Percentiles rank a stretch among this genome's conserved stretches.
Conservation (phyloP, 2,113 vertebrate species). For the Saimiri boliviensis region DNA sequence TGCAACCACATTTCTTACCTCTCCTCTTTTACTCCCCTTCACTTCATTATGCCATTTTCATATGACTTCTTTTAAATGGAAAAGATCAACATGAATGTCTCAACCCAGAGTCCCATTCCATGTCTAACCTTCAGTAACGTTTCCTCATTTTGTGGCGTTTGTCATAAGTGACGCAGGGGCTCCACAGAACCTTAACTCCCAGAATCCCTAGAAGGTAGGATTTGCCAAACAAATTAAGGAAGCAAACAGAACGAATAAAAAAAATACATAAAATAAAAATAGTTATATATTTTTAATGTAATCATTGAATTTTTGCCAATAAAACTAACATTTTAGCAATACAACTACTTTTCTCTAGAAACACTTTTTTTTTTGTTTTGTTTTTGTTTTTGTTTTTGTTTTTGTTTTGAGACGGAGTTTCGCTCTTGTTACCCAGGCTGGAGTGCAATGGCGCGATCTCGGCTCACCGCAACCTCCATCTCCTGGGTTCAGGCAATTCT, state of each 20-base stretch:
- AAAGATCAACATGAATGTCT: not conserved
- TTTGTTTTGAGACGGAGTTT: too few relatives aligned
- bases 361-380: too few relatives aligned
- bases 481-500: too few relatives aligned
- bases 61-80: not conserved
- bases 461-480: too few relatives aligned
- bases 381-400: too few relatives aligned
- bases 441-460: too few relatives aligned
- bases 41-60: not conserved
- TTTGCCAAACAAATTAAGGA: not conserved
- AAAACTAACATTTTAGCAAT: not conserved
- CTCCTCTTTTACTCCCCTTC: not conserved
- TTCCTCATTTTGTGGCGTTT: not conserved
- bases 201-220: not conserved
- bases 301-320: not conserved
- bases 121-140: not conserved
- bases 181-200: fast-evolving
- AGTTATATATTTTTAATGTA: not conserved
- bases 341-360: not conserved
- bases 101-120: not conserved
- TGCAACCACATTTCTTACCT: not conserved
- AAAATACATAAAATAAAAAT: not conserved
- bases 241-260: not conserved
- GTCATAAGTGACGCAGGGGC: not conserved
- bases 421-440: too few relatives aligned